Evolutionary conservation across 2,113 vertebrate genomes (phyloP).

Genomic region (Psilopsiagon aymara): DNA sequence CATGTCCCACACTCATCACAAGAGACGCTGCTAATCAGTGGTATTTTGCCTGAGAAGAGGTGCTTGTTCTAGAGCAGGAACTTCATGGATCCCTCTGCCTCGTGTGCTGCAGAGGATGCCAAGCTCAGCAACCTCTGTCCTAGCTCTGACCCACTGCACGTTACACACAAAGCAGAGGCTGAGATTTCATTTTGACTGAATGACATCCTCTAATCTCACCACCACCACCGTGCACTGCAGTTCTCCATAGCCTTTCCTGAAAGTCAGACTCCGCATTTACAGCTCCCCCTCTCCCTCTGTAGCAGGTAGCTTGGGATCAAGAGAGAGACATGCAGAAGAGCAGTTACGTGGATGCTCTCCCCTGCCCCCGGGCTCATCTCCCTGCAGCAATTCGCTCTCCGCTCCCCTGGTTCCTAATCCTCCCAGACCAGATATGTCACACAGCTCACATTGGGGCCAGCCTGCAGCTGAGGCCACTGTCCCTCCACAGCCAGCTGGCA

Average conservation of each 20-base stretch:
- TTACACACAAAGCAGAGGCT: background rate
- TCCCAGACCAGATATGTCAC: constrained; percentile 24
- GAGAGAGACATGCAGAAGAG: background rate
- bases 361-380: background rate
- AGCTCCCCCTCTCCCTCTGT: background rate
- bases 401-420: constrained; percentile 36
- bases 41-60: background rate
- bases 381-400: constrained; percentile 6
- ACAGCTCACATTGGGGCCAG: background rate
- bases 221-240: background rate
- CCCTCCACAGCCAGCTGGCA: constrained; percentile 43
- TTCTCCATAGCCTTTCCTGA: background rate
- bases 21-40: background rate
- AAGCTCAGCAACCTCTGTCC: background rate
- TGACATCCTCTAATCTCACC: constrained; percentile 39
- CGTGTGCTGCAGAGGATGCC: fast-evolving
- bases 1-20: background rate
- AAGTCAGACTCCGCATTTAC: background rate
- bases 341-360: fast-evolving
- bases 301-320: background rate
- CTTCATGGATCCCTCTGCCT: background rate
- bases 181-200: constrained; percentile 24
- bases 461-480: constrained; percentile 34
- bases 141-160: background rate
- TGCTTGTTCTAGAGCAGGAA: background rate